Evolutionary conservation across 1,140 invertebrate species (phyloP), one percentile per base, ranked within the genome.

Genomic region (Plodia interpunctella): DNA sequence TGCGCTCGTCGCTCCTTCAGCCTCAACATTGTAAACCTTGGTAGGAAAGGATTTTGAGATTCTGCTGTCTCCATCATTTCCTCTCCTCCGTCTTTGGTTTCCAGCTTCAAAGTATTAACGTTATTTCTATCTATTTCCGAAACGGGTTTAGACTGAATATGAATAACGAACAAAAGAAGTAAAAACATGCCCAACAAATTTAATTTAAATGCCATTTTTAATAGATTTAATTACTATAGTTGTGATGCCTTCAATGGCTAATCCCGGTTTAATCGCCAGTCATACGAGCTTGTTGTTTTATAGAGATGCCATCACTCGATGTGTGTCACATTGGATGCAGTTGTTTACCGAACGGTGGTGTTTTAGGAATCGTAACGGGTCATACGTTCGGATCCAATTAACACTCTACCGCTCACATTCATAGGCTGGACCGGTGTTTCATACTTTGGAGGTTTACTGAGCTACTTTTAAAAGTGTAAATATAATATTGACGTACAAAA

Each of bases 311-410:
- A 65, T 65, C 20, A 72, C 49, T 68, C 67, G 61, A 32, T 59
- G 66, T 87, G 83, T 86, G 83, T 87, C 83, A 87, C 76, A 80
- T 83, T 44, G 53, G 58, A 59, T 86, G 77, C 76, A 80, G 76
- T 63, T 83, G 82, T 87, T 86, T 85, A 75, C 65, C 72, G 50
- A 68, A 66, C 57, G 44, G 67, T 75, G 73, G 55, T 72, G 77
- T 84, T 86, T 86, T 80, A 74, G 72, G 79, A 88, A 88, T 62
- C 65, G 65, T 83, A 86, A 83, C 85, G 83, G 84, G 72, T 80
- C 72, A 79, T 53, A 53, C 71, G 70, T 59, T 59, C 72, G 62
- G 60, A 80, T 82, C 72, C 74, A 83, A 83, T 88, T 86, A 86
- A 64, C 80, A 76, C 75, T 74, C 53, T 65, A 60, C 62, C 53